These are phyloP conservation scores for Parasteatoda tepidariorum DNA, from an alignment of 1,140 invertebrate genomes.

Conservation along the genomic window DNA sequence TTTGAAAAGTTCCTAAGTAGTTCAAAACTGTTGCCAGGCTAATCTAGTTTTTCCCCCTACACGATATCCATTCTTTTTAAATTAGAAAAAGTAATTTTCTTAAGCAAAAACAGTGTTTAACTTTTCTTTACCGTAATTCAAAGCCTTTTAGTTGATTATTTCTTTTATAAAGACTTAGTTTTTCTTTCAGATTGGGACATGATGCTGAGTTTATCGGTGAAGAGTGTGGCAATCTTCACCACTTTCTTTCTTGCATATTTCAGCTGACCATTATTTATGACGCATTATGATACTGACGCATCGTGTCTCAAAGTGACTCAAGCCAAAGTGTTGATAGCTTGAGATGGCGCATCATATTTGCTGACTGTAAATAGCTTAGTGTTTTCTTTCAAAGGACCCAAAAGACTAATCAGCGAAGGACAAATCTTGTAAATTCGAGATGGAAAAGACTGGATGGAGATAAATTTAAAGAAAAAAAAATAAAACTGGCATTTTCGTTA, in stretches of 20 bases:
- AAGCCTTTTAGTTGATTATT: not conserved
- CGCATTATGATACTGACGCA: not conserved
- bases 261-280: constrained; percentile 27
- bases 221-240: not conserved
- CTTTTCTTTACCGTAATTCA: not conserved
- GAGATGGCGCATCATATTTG: not conserved
- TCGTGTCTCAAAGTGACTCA: constrained; percentile 37
- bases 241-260: constrained; percentile 9
- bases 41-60: too few species aligned
- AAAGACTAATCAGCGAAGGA: constrained; percentile 29
- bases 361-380: constrained; percentile 44
- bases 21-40: too few species aligned
- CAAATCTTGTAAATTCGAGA: constrained; percentile 54
- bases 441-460: not conserved
- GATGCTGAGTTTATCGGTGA: not conserved
- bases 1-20: too few species aligned
- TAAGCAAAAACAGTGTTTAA: not conserved
- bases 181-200: constrained; percentile 17
- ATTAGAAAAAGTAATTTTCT: too few species aligned
- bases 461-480: constrained; percentile 4
- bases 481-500: not conserved
- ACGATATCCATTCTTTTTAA: too few species aligned
- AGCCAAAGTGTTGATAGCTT: not conserved
- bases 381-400: constrained; percentile 12
- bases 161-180: not conserved